Conservation (phyloP, 2,113 vertebrate species). For the Syrrhaptes paradoxus region DNA sequence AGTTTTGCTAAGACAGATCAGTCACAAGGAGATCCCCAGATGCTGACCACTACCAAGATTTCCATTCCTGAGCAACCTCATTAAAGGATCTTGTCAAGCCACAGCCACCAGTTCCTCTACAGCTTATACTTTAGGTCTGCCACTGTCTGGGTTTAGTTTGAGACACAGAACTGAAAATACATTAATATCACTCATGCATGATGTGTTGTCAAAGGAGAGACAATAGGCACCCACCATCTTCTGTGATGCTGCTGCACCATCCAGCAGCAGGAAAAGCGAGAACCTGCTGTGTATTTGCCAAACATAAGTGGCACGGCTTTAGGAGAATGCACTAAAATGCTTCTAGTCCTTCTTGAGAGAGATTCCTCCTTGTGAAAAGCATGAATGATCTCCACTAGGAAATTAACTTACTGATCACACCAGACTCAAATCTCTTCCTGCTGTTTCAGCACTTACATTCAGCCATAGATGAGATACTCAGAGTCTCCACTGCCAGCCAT, state of each 20-base stretch:
- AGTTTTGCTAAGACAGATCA: neutral
- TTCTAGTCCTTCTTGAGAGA: neutral
- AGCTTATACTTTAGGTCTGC: neutral
- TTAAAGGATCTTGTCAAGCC: neutral
- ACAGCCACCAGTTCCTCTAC: neutral
- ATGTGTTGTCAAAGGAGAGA: neutral
- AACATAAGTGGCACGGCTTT: neutral
- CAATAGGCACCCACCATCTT: neutral
- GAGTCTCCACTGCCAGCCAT: neutral
- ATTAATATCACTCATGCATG: neutral
- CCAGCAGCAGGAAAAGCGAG: neutral
- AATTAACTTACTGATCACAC: neutral
- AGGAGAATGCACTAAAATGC: neutral
- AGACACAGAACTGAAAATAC: neutral
- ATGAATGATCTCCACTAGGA: neutral
- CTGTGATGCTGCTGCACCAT: neutral
- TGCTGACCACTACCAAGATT: neutral
- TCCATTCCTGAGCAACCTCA: neutral
- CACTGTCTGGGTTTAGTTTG: neutral
- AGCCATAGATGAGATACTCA: neutral
- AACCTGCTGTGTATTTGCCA: neutral
- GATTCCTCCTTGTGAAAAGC: neutral
- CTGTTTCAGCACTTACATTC: neutral
- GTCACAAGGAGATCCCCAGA: neutral
- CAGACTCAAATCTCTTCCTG: neutral